These are phyloP conservation scores for Himalopsyche anomala DNA, from an alignment of 2,888 invertebrate species.

Conservation along the genomic window DNA sequence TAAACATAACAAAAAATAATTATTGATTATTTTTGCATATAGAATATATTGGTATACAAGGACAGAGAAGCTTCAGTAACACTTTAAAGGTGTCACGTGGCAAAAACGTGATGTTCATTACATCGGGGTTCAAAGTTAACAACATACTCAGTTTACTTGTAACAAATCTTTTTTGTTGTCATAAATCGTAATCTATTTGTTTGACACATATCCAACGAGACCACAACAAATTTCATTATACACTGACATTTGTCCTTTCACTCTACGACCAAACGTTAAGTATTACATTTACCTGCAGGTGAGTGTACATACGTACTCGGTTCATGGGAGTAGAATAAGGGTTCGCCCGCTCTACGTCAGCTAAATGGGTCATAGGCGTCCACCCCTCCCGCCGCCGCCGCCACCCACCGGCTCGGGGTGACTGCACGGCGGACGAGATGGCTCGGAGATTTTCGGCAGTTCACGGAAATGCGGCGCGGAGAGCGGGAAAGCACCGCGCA, in stretches of 20 bases:
- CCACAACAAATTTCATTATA: constrained; percentile 24
- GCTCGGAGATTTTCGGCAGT: constrained; percentile 9
- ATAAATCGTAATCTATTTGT: background rate
- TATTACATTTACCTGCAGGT: constrained; percentile 36
- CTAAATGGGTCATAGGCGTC: constrained; percentile 23
- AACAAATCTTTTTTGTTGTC: no score
- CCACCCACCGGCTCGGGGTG: constrained; percentile 19
- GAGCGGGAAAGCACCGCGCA: constrained; percentile 13
- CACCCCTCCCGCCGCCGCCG: background rate
- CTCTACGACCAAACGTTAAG: constrained; percentile 27
- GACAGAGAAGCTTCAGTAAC: no score
- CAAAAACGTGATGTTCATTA: no score
- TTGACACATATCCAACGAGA: background rate
- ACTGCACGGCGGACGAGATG: background rate
- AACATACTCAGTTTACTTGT: no score
- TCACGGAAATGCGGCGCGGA: background rate
- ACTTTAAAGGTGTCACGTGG: no score
- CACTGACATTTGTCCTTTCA: constrained; percentile 10
- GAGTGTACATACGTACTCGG: background rate
- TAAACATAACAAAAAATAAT: no score
- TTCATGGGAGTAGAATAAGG: constrained; percentile 35
- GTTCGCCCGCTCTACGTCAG: constrained; percentile 1
- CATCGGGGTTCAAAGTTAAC: no score
- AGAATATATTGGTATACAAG: no score
- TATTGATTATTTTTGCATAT: no score